Base-by-base conservation (phyloP, 2,888 invertebrate genomes). In the Poecilus cupreus region DNA sequence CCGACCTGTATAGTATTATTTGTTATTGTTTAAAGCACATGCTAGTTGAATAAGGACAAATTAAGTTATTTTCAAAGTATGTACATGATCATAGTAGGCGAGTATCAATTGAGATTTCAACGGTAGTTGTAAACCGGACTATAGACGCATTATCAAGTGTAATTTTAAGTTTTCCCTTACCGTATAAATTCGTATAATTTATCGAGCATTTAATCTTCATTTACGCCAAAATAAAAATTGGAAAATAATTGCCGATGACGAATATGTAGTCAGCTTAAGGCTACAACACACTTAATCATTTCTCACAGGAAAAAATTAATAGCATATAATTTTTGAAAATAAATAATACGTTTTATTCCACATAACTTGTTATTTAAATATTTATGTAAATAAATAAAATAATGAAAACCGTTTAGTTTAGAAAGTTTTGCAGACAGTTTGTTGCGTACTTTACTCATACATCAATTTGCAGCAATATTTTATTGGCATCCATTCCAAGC, bases 181-280 rank as follows among this genome's bases (percentile, higher is more conserved):
- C 57, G 22, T 37, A 37, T 16, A 39, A 54, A 57, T 77, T 77
- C 76, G 57, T 39, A 77, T 77, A 57, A 57, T 77, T 39, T 77
- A 60, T 77, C 46, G 32, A 32, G 57, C 76, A 57, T 77, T 77
- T 60, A 57, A 77, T 77, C 76, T 77, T 77, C 76, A 77, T 77
- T 77, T 77, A 37, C 57, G 37, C 39, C 20, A 39, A 54, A 77
- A 77, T 60, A 77, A 77, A 57, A 77, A 54, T 57, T 46, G 74
- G 49, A 57, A 57, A 24, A 77, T 77, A 57, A 77, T 77, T 77
- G 57, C 75, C 49, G 75, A 75, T 75, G 75, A 75, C 75, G 75
- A 75, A 75, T 75, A 49, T 24, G 60, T 22, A 26, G 4, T 60
- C 24, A 60, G 2, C 60, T 5, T n/a, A 60, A 60, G 60, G 11